phyloP scores from a whole-genome alignment of 1,140 invertebrate genomes.

The Holotrichia oblita region DNA sequence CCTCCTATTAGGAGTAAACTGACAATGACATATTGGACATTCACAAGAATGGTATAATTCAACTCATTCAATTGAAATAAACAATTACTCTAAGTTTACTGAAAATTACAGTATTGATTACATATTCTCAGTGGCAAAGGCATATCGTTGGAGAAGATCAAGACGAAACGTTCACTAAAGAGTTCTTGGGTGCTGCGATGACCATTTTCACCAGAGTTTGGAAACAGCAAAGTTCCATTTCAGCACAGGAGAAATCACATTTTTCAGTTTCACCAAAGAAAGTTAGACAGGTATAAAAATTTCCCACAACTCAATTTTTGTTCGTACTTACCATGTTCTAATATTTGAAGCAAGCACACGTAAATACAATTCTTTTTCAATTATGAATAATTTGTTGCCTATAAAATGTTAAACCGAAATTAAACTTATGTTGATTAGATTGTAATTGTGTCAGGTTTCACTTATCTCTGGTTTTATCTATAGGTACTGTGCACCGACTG shows the following conservation, averaged over 20 bases:
- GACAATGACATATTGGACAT: slow-evolving; percentile 69
- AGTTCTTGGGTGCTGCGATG: slow-evolving; percentile 79
- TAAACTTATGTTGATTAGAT: too few species aligned
- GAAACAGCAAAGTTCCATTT: slow-evolving; percentile 67
- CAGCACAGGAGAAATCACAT: slow-evolving; percentile 68
- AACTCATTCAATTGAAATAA: not conserved
- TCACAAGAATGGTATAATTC: slow-evolving; percentile 64
- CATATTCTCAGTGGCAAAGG: slow-evolving; percentile 79
- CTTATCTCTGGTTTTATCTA: too few species aligned
- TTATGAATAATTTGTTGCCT: too few species aligned
- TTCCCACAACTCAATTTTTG: not conserved
- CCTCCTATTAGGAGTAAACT: slow-evolving; percentile 79
- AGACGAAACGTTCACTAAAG: slow-evolving; percentile 82
- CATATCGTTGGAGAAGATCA: slow-evolving; percentile 78
- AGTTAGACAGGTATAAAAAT: slow-evolving; percentile 73
- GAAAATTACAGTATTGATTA: slow-evolving; percentile 70
- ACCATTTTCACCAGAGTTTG: slow-evolving; percentile 74
- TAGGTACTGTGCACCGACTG: too few species aligned
- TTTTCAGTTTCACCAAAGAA: slow-evolving; percentile 84
- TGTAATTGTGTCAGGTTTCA: too few species aligned
- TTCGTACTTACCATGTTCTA: too few species aligned
- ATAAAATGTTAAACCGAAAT: too few species aligned
- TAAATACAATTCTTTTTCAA: too few species aligned
- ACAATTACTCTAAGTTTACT: not conserved
- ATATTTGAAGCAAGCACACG: too few species aligned